Conservation (phyloP, 2,113 vertebrate species). For the Dunckerocampus dactyliophorus region DNA sequence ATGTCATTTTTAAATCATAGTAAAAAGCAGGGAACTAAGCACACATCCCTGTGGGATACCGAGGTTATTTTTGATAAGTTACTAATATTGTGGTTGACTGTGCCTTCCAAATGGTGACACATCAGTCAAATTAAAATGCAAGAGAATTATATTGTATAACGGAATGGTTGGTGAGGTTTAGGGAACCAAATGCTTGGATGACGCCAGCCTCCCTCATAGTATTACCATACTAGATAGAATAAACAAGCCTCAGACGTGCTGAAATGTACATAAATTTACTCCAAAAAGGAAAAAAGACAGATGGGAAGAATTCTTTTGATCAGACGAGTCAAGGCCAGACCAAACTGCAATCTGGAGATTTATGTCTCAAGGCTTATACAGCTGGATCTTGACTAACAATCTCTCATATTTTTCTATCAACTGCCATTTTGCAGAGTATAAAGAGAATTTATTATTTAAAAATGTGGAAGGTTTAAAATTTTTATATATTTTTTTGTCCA, state of each 20-base stretch:
- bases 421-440: background rate
- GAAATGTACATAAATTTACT: background rate
- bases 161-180: background rate
- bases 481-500: background rate
- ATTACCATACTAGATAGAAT: background rate
- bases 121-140: background rate
- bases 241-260: background rate
- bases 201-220: background rate
- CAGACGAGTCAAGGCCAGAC: slow-evolving; percentile 12
- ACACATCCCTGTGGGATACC: background rate
- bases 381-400: background rate
- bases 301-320: slow-evolving; percentile 13
- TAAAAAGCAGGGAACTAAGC: background rate
- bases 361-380: slow-evolving; percentile 1
- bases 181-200: background rate
- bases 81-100: background rate
- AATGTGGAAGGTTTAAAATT: background rate
- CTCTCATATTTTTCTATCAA: background rate
- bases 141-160: background rate
- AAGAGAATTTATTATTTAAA: background rate
- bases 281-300: background rate
- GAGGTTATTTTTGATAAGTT: background rate
- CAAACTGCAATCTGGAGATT: slow-evolving; percentile 6
- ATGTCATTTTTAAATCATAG: background rate
- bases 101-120: background rate